Conservation (phyloP, 1,140 invertebrate genomes). For the Ericerus pela region DNA sequence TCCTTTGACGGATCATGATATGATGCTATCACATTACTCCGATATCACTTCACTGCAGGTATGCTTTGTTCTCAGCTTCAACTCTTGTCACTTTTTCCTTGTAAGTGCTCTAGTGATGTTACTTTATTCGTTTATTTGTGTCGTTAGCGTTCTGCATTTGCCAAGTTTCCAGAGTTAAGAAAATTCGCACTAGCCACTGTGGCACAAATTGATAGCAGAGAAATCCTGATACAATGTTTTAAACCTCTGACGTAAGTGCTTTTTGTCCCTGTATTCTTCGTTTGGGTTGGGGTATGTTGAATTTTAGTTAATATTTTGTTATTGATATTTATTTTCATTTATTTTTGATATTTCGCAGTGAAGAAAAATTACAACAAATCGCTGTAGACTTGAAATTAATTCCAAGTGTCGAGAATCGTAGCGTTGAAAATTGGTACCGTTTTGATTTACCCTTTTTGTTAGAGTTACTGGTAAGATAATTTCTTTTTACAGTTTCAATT, state of each 20-base stretch:
- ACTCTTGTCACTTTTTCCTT: neutral
- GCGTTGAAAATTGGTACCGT: conserved; percentile 53
- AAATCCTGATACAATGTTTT: conserved; percentile 75
- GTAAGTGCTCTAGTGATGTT: neutral
- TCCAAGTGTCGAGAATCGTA: conserved; percentile 51
- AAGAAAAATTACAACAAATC: conserved; percentile 65
- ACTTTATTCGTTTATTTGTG: conserved; percentile 16
- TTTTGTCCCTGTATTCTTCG: conserved; percentile 12
- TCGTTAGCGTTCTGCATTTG: conserved; percentile 76
- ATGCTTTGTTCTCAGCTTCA: conserved; percentile 18
- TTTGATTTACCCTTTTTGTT: conserved; percentile 64
- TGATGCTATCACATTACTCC: conserved; percentile 83
- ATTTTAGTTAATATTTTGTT: neutral
- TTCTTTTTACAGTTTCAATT: neutral
- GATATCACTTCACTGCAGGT: conserved; percentile 80
- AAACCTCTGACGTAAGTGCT: conserved; percentile 46
- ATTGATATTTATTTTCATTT: conserved; percentile 10
- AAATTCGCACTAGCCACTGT: conserved; percentile 87
- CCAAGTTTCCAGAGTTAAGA: conserved; percentile 72
- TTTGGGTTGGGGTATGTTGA: neutral
- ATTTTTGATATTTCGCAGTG: conserved; percentile 37
- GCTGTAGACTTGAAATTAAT: conserved; percentile 75
- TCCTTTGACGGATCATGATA: conserved; percentile 81
- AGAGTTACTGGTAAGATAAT: conserved; percentile 57
- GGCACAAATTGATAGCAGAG: conserved; percentile 78